Evolutionary conservation across 2,113 vertebrate species (phyloP).

Genomic region (Entosphenus tridentatus): DNA sequence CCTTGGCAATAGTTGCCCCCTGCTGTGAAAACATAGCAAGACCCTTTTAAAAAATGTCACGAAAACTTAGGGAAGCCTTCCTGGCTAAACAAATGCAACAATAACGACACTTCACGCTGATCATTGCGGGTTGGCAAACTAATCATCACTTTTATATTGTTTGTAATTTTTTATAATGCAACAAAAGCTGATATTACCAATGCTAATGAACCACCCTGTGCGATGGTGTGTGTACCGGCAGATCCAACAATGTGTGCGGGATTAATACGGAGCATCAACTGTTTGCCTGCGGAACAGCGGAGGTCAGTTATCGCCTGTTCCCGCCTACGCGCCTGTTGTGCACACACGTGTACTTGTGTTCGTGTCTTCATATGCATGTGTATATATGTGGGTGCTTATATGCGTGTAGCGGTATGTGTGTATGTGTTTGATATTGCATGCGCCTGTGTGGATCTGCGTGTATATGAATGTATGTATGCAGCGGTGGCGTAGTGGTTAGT

Average conservation of each 20-base stretch:
- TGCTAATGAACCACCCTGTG: too few relatives aligned
- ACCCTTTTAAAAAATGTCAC: too few relatives aligned
- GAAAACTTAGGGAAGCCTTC: too few relatives aligned
- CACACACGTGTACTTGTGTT: background rate
- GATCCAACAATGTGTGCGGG: conserved; percentile 71
- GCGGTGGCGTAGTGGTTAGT: too few relatives aligned
- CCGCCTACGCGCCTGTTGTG: background rate
- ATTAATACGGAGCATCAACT: conserved; percentile 68
- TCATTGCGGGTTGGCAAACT: too few relatives aligned
- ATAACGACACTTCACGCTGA: too few relatives aligned
- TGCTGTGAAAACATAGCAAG: too few relatives aligned
- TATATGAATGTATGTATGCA: too few relatives aligned
- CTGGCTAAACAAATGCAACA: too few relatives aligned
- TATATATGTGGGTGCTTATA: background rate
- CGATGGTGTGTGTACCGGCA: conserved; percentile 14
- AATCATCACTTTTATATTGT: background rate
- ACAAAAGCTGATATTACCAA: too few relatives aligned
- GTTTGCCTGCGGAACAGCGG: conserved; percentile 55
- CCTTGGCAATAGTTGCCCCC: too few relatives aligned
- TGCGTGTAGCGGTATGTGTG: background rate
- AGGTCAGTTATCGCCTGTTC: conserved; percentile 28
- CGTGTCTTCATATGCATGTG: background rate
- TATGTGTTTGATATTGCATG: background rate
- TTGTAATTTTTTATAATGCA: conserved; percentile 8
- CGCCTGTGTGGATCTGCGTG: too few relatives aligned